A percentile compares a stretch with the other conserved stretches of the same genome.
phyloP scores from a whole-genome alignment of 1,140 invertebrate species.

The Brachionus manjavacas region DNA sequence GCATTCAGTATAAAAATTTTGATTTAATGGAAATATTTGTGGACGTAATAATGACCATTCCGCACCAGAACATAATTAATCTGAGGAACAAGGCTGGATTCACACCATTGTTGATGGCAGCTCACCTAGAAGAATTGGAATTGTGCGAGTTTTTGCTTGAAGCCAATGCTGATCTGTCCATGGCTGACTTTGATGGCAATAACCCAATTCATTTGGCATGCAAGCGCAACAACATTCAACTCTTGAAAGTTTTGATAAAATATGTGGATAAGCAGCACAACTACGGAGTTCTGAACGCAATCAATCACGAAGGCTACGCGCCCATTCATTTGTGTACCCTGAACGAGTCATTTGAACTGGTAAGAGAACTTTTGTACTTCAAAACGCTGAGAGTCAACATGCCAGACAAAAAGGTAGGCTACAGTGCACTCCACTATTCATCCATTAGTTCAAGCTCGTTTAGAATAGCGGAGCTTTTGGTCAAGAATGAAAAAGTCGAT shows the following conservation, averaged over 20 bases:
- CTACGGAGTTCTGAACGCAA: not conserved
- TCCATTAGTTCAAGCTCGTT: not conserved
- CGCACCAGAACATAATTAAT: slow-evolving; percentile 22
- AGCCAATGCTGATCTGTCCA: not conserved
- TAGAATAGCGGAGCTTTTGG: not conserved
- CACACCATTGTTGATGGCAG: not conserved
- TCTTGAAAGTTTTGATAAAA: not conserved
- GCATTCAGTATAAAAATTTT: slow-evolving; percentile 9
- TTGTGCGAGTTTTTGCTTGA: not conserved
- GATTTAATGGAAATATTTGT: slow-evolving; percentile 1
- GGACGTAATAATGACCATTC: not conserved
- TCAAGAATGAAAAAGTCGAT: slow-evolving; percentile 11
- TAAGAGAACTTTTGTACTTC: not conserved
- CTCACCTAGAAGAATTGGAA: not conserved
- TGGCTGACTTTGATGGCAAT: not conserved
- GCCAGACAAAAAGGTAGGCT: not conserved
- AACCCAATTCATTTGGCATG: slow-evolving; percentile 3
- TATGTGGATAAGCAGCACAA: not conserved
- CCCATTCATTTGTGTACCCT: not conserved
- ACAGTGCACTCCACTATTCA: not conserved
- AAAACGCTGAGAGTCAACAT: not conserved
- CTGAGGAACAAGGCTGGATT: not conserved
- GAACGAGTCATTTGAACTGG: not conserved
- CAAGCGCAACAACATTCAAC: not conserved
- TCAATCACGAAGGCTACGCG: not conserved